Base-by-base conservation (phyloP, 2,888 invertebrate genomes). In the Entomobrya proxima region DNA sequence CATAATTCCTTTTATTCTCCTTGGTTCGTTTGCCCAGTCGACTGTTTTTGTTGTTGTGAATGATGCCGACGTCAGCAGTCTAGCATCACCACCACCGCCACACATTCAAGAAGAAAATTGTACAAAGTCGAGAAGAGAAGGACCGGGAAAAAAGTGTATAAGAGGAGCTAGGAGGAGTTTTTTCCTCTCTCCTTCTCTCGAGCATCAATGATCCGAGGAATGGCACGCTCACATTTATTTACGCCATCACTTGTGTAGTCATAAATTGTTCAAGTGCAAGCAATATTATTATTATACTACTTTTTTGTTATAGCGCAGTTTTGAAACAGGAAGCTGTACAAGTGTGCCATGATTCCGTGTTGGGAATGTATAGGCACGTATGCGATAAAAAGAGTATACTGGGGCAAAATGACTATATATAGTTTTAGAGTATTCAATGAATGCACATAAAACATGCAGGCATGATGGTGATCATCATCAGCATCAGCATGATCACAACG, bases 161-260 rank as follows among this genome's bases (percentile, higher is more conserved):
- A 40, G 72, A 79, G 37, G 32, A 78, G 32, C 24, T 32, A 32
- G 67, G 32, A n/a, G n/a, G n/a, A n/a, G n/a, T n/a, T n/a, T n/a
- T n/a, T n/a, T n/a, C n/a, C n/a, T n/a, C n/a, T n/a, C n/a, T n/a
- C n/a, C n/a, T n/a, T n/a, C n/a, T n/a, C n/a, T n/a, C n/a, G 75
- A 86, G 75, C 81, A 86, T 86, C 86, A 86, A 86, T 86, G 86
- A 86, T 86, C 75, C 80, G 76, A 86, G 86, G 35, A 76, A 77
- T 76, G 81, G 81, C 80, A 81, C 81, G 81, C 86, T 86, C 86
- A 81, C 86, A 86, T 86, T 86, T 81, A 86, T 86, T 81, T 86
- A 81, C 76, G 55, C 86, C 86, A 81, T 85, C 52, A 76, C 85
- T 85, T 85, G 75, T 75, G 55, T 85, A 85, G 40, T 81, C 81